Percentiles rank a stretch among this genome's conserved stretches.
These are phyloP conservation scores for Coptotermes formosanus DNA, from an alignment of 1,140 invertebrate genomes.

Conservation along the genomic window DNA sequence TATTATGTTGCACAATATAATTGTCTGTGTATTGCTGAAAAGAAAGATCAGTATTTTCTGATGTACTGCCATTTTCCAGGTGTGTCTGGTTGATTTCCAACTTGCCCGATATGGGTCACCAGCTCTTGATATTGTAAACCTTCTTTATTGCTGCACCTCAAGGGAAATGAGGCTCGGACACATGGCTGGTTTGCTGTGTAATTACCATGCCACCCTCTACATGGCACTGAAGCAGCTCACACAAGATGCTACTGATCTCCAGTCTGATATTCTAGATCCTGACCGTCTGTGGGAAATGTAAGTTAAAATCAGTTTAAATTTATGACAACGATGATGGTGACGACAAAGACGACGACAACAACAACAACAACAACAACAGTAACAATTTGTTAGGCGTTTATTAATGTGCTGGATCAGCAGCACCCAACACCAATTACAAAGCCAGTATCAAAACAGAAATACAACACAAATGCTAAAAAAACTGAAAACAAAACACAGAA, in stretches of 20 bases:
- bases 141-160: slow-evolving; percentile 29
- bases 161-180: neutral
- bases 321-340: neutral
- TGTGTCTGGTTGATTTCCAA: slow-evolving; percentile 33
- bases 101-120: slow-evolving; percentile 28
- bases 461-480: no score
- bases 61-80: neutral
- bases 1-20: no score
- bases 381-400: no score
- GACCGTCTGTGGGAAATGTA: slow-evolving; percentile 21
- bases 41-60: no score
- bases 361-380: no score
- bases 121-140: slow-evolving; percentile 31
- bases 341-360: neutral
- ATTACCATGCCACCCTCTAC: slow-evolving; percentile 23
- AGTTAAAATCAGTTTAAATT: neutral
- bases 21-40: no score
- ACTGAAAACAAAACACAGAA: no score
- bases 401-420: no score
- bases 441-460: no score
- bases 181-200: neutral
- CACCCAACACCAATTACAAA: no score
- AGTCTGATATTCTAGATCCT: neutral
- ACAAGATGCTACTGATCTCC: neutral
- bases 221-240: neutral